Conservation (phyloP, 1,140 invertebrate species). For the Hydropsyche tenuis region DNA sequence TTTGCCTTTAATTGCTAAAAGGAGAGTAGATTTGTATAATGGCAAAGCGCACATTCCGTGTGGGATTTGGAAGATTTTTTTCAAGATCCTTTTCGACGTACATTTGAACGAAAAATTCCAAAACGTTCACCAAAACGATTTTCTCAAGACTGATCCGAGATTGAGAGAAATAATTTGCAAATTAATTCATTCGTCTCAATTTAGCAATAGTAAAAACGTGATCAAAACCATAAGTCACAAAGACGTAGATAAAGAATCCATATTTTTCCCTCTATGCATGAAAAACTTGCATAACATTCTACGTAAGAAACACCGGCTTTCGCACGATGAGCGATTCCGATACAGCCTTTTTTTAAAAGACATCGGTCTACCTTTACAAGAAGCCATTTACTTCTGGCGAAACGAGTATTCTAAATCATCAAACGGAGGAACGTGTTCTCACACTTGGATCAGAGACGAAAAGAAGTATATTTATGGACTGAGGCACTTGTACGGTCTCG, state of each 20-base stretch:
- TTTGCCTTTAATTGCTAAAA: slow-evolving; percentile 59
- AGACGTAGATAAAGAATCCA: slow-evolving; percentile 63
- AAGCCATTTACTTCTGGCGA: slow-evolving; percentile 71
- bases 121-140: slow-evolving; percentile 52
- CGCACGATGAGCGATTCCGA: slow-evolving; percentile 74
- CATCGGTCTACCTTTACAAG: slow-evolving; percentile 69
- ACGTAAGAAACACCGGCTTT: slow-evolving; percentile 71
- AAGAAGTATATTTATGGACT: slow-evolving; percentile 74
- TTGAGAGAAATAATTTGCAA: slow-evolving; percentile 57
- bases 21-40: slow-evolving; percentile 61
- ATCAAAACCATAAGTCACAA: slow-evolving; percentile 53
- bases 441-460: slow-evolving; percentile 70
- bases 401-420: slow-evolving; percentile 68
- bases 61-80: slow-evolving; percentile 64
- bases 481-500: slow-evolving; percentile 74
- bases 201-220: slow-evolving; percentile 51
- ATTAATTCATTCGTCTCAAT: slow-evolving; percentile 49
- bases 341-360: slow-evolving; percentile 76
- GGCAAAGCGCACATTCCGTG: slow-evolving; percentile 63
- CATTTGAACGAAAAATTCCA: slow-evolving; percentile 58
- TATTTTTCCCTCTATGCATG: slow-evolving; percentile 79
- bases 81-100: slow-evolving; percentile 61
- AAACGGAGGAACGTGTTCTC: slow-evolving; percentile 62
- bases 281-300: slow-evolving; percentile 70
- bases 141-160: slow-evolving; percentile 57